Conservation (phyloP, 1,140 invertebrate species). For the Philotrypesis tridentata region DNA sequence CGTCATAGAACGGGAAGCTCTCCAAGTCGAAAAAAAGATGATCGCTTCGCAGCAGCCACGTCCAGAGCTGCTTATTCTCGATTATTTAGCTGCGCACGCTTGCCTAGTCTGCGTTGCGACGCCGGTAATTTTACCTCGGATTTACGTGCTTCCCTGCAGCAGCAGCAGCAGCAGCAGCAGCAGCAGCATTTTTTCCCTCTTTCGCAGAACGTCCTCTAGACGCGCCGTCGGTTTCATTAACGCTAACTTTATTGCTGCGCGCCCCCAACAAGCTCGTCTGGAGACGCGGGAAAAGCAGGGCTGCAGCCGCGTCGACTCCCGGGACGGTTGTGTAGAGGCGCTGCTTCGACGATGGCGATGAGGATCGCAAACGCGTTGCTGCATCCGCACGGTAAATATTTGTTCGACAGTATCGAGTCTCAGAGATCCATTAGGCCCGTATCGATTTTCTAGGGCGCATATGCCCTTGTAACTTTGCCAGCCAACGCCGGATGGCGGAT, state of each 20-base stretch:
- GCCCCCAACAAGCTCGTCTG: not conserved
- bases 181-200: no score
- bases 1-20: conserved; percentile 10
- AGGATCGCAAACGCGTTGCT: conserved; percentile 46
- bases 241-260: conserved; percentile 23
- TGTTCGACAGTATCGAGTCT: conserved; percentile 49
- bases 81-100: no score
- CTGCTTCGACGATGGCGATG: conserved; percentile 35
- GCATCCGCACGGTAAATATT: conserved; percentile 55
- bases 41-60: no score
- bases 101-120: no score
- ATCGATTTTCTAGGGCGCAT: conserved; percentile 46
- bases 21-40: not conserved
- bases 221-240: conserved; percentile 30
- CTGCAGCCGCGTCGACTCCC: no score
- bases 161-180: no score
- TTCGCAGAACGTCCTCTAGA: not conserved
- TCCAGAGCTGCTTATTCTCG: no score
- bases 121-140: not conserved
- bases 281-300: not conserved
- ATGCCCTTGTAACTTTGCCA: no score
- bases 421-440: conserved; percentile 54
- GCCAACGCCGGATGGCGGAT: no score
- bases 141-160: no score
- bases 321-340: not conserved